These are phyloP conservation scores for Apamea anceps DNA, from an alignment of 2,888 invertebrate species.

Conservation along the genomic window DNA sequence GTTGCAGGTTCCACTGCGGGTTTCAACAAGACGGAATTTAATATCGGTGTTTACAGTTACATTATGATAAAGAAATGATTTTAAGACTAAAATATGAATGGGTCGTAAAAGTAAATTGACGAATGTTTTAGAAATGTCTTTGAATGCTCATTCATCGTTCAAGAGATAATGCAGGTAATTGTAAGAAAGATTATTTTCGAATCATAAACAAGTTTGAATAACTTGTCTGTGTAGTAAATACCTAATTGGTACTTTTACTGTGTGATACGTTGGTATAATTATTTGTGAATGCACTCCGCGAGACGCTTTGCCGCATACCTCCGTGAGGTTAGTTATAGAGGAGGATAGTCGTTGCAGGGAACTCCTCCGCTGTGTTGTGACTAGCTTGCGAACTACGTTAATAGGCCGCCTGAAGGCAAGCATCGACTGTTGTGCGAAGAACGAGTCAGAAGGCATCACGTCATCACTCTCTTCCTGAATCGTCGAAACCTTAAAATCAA, in stretches of 20 bases:
- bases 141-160: conserved; percentile 27
- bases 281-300: conserved; percentile 80
- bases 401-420: conserved; percentile 86
- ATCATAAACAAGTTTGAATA: conserved; percentile 14
- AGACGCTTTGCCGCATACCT: conserved; percentile 84
- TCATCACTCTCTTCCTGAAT: conserved; percentile 85
- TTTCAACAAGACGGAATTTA: conserved; percentile 14
- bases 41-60: conserved; percentile 4
- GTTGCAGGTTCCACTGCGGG: conserved; percentile 38
- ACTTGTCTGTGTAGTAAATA: conserved; percentile 17
- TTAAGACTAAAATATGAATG: conserved; percentile 12
- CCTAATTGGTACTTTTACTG: conserved; percentile 36
- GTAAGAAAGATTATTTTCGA: neutral
- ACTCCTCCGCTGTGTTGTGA: conserved; percentile 86
- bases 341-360: conserved; percentile 87
- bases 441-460: conserved; percentile 78
- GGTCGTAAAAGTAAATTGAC: conserved; percentile 9
- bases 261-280: conserved; percentile 22
- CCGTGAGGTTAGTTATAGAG: conserved; percentile 88
- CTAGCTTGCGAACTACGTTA: conserved; percentile 89
- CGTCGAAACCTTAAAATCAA: conserved; percentile 86
- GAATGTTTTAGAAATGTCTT: conserved; percentile 13
- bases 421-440: conserved; percentile 83
- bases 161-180: conserved; percentile 26
- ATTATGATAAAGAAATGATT: conserved; percentile 5